phyloP scores from a whole-genome alignment of 1,140 invertebrate species.

The Trinorchestia longiramus region DNA sequence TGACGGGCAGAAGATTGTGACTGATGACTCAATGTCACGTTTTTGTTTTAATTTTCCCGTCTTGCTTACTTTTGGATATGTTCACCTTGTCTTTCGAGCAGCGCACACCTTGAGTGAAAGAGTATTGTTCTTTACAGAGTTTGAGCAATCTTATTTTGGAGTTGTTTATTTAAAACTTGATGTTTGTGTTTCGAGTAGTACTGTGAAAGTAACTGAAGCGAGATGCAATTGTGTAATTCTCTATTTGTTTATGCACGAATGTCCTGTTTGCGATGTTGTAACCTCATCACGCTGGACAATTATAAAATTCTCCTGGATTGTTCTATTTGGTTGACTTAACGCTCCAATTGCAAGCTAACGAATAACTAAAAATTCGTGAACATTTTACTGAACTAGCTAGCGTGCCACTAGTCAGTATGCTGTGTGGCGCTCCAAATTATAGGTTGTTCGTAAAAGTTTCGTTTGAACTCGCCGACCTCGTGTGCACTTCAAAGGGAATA shows the following conservation, averaged over 20 bases:
- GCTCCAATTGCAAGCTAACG: not conserved
- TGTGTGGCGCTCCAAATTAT: not conserved
- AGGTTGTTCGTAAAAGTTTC: not conserved
- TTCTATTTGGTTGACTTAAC: not conserved
- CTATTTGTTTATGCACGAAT: not conserved
- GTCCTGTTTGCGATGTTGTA: not conserved
- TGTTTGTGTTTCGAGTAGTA: no score
- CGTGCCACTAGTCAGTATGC: not conserved
- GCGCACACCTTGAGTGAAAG: no score
- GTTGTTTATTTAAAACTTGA: no score
- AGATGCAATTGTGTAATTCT: no score
- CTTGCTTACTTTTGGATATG: no score
- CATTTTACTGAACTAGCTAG: not conserved
- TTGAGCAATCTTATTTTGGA: no score
- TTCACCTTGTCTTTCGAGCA: no score
- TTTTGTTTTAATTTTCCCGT: no score
- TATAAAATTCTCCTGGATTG: not conserved
- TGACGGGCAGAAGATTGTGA: no score
- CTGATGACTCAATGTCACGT: no score
- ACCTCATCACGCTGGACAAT: not conserved
- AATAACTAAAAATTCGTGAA: not conserved
- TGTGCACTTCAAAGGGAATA: slow-evolving; percentile 31
- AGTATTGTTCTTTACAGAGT: no score
- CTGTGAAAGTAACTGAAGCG: no score
- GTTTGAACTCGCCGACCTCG: slow-evolving; percentile 28